Percentiles rank a stretch among this genome's conserved stretches.
These are phyloP conservation scores for Scaptomyza hsui DNA, from an alignment of 1,140 invertebrate genomes.

Conservation along the genomic window DNA sequence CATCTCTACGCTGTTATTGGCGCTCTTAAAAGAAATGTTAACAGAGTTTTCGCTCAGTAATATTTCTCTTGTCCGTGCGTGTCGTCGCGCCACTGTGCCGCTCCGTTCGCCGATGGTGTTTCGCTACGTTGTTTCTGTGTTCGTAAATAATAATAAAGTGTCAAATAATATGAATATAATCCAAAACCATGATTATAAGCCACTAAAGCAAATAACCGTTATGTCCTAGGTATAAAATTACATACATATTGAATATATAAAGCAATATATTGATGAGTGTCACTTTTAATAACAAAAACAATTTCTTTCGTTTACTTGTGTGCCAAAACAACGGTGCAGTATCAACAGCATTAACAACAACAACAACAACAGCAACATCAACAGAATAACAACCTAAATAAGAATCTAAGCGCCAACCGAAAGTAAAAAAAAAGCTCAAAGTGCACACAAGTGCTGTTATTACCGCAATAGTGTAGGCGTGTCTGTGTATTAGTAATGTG, in stretches of 20 bases:
- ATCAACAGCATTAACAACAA: conserved; percentile 19
- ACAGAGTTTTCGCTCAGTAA: conserved; percentile 38
- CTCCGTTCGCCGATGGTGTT: conserved; percentile 37
- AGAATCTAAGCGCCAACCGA: conserved; percentile 32
- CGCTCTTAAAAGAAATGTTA: conserved; percentile 47
- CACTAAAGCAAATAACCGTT: conserved; percentile 21
- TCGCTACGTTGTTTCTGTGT: conserved; percentile 40
- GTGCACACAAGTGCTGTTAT: conserved; percentile 41
- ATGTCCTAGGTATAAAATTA: conserved; percentile 2
- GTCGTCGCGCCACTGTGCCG: conserved; percentile 34
- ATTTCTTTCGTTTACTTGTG: conserved; percentile 27
- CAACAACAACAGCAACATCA: conserved; percentile 21
- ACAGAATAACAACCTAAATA: conserved; percentile 3
- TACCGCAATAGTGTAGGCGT: conserved; percentile 23
- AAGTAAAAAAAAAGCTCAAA: conserved; percentile 31
- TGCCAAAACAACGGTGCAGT: conserved; percentile 16
- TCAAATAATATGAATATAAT: conserved; percentile 29
- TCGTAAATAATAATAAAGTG: conserved; percentile 46
- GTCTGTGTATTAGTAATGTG: conserved; percentile 16
- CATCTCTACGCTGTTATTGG: conserved; percentile 36
- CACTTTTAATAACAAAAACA: conserved; percentile 21
- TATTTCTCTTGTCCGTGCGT: conserved; percentile 47
- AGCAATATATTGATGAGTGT: conserved; percentile 16
- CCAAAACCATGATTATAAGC: conserved; percentile 22
- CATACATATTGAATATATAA: conserved; percentile 22